Conservation (phyloP, 2,888 invertebrate species). For the Hypercompe scribonia region DNA sequence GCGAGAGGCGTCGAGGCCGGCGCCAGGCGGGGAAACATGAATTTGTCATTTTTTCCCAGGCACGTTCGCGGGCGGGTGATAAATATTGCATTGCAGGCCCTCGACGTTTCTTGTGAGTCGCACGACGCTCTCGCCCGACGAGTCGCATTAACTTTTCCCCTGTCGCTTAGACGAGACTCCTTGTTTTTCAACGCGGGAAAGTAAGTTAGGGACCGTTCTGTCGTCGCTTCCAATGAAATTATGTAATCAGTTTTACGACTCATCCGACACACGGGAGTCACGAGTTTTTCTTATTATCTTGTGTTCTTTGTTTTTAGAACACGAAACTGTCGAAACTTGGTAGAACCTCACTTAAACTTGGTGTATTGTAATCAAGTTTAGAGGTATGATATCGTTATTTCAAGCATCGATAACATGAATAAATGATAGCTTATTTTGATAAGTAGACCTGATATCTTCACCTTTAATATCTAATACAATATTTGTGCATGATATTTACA, state of each 20-base stretch:
- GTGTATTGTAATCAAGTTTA: conserved; percentile 18
- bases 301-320: conserved; percentile 52
- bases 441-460: conserved; percentile 25
- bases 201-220: conserved; percentile 75
- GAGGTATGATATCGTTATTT: conserved; percentile 18
- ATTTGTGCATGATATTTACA: conserved; percentile 22
- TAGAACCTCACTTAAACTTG: conserved; percentile 8
- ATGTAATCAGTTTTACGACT: conserved; percentile 82
- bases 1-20: conserved; percentile 59
- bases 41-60: conserved; percentile 86
- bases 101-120: conserved; percentile 69
- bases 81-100: conserved; percentile 84
- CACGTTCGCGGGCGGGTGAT: conserved; percentile 83
- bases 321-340: conserved; percentile 25
- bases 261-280: conserved; percentile 71
- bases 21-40: conserved; percentile 75
- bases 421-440: conserved; percentile 18
- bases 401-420: conserved; percentile 17
- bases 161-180: conserved; percentile 70
- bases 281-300: conserved; percentile 66
- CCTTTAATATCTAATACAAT: conserved; percentile 23
- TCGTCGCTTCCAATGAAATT: conserved; percentile 81
- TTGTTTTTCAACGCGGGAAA: conserved; percentile 78
- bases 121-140: conserved; percentile 55
- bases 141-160: conserved; percentile 74